Evolutionary conservation across 2,888 invertebrate species (phyloP), one percentile per base, ranked within the genome.

Genomic region (Caradrina kadenii): DNA sequence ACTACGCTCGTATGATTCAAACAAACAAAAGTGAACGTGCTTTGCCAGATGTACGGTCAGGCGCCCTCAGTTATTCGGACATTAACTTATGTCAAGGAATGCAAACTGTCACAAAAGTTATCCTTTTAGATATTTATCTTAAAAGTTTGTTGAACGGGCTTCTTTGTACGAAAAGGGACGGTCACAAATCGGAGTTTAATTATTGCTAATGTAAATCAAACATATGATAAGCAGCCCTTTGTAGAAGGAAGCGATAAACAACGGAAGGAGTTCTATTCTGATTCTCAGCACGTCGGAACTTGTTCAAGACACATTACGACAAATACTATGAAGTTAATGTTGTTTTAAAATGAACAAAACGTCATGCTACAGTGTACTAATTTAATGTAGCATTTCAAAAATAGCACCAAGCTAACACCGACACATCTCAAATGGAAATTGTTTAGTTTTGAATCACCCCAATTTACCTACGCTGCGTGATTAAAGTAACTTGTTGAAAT

Each of bases 11-110:
- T 75, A 72, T 82, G 73, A 78, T 84, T 78, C 73, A 76, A 76
- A 83, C 84, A 85, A 85, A 88, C 86, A 89, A 87, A 87, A 86
- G 89, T 86, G 88, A 88, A 86, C 80, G 88, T 87, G 84, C 76
- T 74, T 65, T 76, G 79, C 85, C 85, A 86, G 82, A 88, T 85
- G 82, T 82, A 83, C 74, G 75, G 73, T 61, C 70, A 71, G 50
- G 56, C 73, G 81, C 74, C 45, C 61, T 72, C 80, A 64, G 65
- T 76, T 81, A 77, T 80, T 80, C 75, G 69, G 58, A 78, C 67
- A 70, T 58, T 56, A 81, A 81, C 76, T 79, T 68, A 76, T 73
- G 81, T 82, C 75, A 76, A 72, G 67, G 76, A 82, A 82, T 54
- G 71, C 66, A 79, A 56, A 54, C 35, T 76, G 58, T 48, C 65